These are phyloP conservation scores for Rallus crepitans DNA, from an alignment of 2,797 vertebrate species.

Conservation along the genomic window DNA sequence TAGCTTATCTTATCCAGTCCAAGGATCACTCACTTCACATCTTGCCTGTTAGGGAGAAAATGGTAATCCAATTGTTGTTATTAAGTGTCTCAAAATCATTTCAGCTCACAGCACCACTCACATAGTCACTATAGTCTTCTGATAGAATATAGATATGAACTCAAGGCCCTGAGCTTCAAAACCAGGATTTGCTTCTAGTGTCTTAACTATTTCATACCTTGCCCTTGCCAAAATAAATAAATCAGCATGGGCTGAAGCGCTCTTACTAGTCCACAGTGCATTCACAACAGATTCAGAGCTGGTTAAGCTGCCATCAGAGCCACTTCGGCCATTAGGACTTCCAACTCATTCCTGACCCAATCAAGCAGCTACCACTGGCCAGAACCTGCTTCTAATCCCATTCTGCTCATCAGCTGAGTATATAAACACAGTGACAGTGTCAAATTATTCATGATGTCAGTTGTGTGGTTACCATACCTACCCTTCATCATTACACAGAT, in stretches of 20 bases:
- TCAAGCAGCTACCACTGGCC: neutral
- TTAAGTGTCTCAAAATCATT: neutral
- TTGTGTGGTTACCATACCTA: neutral
- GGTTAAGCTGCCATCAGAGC: neutral
- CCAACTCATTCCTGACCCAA: neutral
- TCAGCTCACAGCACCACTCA: neutral
- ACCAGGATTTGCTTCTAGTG: neutral
- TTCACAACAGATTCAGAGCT: neutral
- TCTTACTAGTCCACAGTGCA: neutral
- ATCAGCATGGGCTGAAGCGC: neutral
- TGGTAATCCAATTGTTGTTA: neutral
- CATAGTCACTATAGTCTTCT: neutral
- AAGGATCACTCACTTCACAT: neutral
- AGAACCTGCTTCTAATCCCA: neutral
- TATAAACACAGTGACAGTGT: neutral
- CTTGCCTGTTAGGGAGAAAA: neutral
- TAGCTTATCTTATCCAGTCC: neutral
- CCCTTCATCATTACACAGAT: neutral
- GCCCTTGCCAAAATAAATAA: neutral
- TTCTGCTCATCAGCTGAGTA: neutral
- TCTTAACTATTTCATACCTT: neutral
- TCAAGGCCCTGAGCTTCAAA: neutral
- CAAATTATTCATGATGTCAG: neutral
- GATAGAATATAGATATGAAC: neutral
- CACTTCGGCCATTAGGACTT: neutral